These are phyloP conservation scores for Sipha flava DNA, from an alignment of 1,140 invertebrate genomes.

Conservation along the genomic window DNA sequence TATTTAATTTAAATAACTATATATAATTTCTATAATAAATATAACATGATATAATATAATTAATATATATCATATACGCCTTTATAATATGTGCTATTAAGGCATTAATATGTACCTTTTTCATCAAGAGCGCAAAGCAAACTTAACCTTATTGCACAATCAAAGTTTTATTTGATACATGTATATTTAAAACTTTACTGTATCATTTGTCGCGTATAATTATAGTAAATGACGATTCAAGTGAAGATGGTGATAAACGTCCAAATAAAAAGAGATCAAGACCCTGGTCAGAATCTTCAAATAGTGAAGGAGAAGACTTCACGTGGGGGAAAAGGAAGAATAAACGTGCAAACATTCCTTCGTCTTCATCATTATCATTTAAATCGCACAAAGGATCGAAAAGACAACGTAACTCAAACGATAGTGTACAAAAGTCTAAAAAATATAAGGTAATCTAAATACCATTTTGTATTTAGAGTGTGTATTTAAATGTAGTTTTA, in stretches of 20 bases:
- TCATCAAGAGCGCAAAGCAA: too few relatives aligned
- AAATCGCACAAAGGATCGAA: background rate
- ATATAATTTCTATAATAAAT: too few relatives aligned
- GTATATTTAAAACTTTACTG: background rate
- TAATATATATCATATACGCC: too few relatives aligned
- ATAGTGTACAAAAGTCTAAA: background rate
- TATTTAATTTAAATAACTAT: too few relatives aligned
- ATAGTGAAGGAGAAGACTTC: conserved; percentile 52
- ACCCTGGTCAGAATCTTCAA: conserved; percentile 48
- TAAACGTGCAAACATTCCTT: background rate
- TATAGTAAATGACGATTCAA: conserved; percentile 42
- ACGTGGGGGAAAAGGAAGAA: conserved; percentile 51
- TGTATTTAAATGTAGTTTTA: background rate
- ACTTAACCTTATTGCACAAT: too few relatives aligned
- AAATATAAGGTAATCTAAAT: background rate
- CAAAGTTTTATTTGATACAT: too few relatives aligned
- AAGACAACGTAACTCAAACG: background rate
- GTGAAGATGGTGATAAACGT: conserved; percentile 49
- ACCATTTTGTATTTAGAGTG: background rate
- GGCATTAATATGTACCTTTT: too few relatives aligned
- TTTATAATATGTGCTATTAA: too few relatives aligned
- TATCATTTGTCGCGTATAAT: conserved; percentile 30
- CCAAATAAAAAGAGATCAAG: conserved; percentile 50
- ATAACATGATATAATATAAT: too few relatives aligned
- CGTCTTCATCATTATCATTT: background rate